Evolutionary conservation across 2,888 invertebrate genomes (phyloP), one percentile per base, ranked within the genome.

Genomic region (Cartodere bifasciata): DNA sequence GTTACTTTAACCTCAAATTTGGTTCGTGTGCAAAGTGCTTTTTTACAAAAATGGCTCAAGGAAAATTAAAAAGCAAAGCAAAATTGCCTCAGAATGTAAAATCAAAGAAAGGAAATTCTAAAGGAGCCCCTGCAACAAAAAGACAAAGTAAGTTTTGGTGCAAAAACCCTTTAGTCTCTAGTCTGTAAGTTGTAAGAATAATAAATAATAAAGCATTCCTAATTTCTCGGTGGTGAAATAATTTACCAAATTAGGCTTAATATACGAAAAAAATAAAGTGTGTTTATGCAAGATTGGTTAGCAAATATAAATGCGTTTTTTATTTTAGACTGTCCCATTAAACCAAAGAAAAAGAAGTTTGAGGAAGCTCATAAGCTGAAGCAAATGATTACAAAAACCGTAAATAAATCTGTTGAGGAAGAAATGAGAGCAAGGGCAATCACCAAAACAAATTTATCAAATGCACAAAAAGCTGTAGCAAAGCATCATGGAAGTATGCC

Each of bases 371-470:
- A 68, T 42, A 77, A 75, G 47, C 61, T 79, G 50, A 79, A 78
- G 47, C 68, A 69, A 39, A 65, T 66, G 31, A 70, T 80, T 9
- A 67, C 75, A 4, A 78, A 74, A 56, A 72, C 72, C 50, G 72
- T 81, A n/a, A 79, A 80, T 48, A 71, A 70, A 46, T 65, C 71
- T 2, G 70, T 73, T 28, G 80, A 80, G 52, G 57, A 73, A 40
- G 75, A 79, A 54, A 61, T 80, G 25, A 56, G 79, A 28, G 64
- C 71, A 2, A 74, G 75, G 56, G 58, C 13, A 15, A 57, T 60
- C 23, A 54, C 58, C 1, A 56, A 51, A 28, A 57, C 63, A 15
- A 62, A 58, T 29, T 47, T 68, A 15, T 67, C 68, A 31, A 66
- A 62, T 42, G 66, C 64, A 2, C 68, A 70, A 45, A 53, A 68